Evolutionary conservation across 2,888 invertebrate genomes (phyloP), one percentile per base, ranked within the genome.

Genomic region (Lithophane ornitopus): DNA sequence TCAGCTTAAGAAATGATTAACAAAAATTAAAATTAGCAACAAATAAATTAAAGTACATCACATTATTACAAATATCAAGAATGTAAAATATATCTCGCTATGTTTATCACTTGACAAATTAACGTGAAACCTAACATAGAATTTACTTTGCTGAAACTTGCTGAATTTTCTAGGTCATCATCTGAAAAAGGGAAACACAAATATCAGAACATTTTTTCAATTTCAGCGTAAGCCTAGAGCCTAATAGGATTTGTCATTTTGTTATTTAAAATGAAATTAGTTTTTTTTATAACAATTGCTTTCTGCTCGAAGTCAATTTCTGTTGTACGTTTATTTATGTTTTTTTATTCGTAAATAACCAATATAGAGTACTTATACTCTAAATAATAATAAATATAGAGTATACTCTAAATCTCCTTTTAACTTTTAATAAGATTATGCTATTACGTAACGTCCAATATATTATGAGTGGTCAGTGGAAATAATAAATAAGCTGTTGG

Each of bases 141-240:
- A 80, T 88, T 90, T 80, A 89, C 79, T 79, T 90, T 90, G 72
- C 78, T 88, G 67, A 85, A 79, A 80, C 86, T 85, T 81, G 94
- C 93, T 62, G 94, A 90, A 86, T 90, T 94, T 44, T 92, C 92
- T 58, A 92, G 91, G 71, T 93, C 94, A 52, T 93, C 93, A 91
- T 93, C 96, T 96, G 95, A 76, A 92, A 94, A 81, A 70, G 78
- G 74, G 75, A 83, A 59, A 70, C 28, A 73, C 19, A 58, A 74
- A 67, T 67, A 69, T 66, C 56, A 79, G 34, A 61, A 58, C 46
- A 75, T 67, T 44, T 62, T 49, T 63, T 68, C 58, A 58, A 58
- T 65, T 74, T 22, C 28, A 65, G 12, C 16, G 12, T 44, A 71
- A 56, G 63, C 49, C 44, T 65, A 19, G 52, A 68, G 34, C 41